Conservation (phyloP, 2,113 vertebrate genomes). For the Donacobius atricapilla region DNA sequence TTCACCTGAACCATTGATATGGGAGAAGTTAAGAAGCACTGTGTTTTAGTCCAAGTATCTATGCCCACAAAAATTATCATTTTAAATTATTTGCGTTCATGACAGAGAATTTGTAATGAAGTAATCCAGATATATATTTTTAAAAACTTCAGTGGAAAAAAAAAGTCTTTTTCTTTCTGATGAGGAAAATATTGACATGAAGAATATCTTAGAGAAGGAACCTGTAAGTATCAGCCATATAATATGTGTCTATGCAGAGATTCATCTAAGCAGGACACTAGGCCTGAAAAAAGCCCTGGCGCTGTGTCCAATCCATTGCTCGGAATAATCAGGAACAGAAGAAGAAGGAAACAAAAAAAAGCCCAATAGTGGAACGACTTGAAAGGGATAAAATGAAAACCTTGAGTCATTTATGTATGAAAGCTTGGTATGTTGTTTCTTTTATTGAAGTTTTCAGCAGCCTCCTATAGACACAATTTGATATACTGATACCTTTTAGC, state of each 20-base stretch:
- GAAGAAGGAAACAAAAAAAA: not conserved
- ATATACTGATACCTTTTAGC: not conserved
- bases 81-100: not conserved
- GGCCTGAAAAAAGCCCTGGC: not conserved
- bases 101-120: not conserved
- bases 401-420: not conserved
- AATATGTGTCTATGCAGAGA: not conserved
- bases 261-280: not conserved
- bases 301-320: fast-evolving
- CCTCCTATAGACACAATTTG: not conserved
- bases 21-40: not conserved
- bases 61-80: not conserved
- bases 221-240: not conserved
- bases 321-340: not conserved
- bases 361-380: fast-evolving
- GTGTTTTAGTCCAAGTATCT: not conserved
- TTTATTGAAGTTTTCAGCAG: not conserved
- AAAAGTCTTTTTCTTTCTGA: not conserved
- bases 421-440: not conserved
- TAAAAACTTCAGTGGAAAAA: not conserved
- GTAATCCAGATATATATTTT: not conserved
- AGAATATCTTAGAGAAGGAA: not conserved
- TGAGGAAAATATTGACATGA: not conserved
- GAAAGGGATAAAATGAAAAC: not conserved
- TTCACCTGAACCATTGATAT: not conserved